Evolutionary conservation across 2,113 vertebrate genomes (phyloP).

Genomic region (Phylloscopus trochilus): DNA sequence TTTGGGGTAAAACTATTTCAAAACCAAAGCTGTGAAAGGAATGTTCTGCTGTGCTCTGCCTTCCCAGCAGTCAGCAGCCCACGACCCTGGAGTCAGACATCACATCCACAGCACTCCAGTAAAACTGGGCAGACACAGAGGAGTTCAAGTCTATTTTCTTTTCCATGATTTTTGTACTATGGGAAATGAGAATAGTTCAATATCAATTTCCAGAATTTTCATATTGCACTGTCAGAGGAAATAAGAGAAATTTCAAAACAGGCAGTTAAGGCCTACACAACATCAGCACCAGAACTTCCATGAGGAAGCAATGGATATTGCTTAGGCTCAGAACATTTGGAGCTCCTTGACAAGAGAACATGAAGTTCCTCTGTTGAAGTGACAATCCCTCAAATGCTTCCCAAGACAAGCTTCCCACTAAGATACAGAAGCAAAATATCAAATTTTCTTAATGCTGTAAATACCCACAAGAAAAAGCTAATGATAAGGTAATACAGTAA

Average conservation of each 20-base stretch:
- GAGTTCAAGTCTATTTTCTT: not conserved
- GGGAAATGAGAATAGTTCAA: not conserved
- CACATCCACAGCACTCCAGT: not conserved
- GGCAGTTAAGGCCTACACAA: not conserved
- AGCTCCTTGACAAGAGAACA: not conserved
- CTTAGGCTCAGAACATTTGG: not conserved
- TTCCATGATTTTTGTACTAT: not conserved
- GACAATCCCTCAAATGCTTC: not conserved
- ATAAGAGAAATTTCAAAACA: not conserved
- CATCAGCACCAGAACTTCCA: not conserved
- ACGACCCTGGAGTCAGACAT: not conserved
- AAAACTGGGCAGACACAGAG: not conserved
- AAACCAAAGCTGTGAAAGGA: not conserved
- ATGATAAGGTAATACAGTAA: not conserved
- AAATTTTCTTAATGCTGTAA: not conserved
- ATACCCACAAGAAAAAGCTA: not conserved
- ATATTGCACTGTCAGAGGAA: not conserved
- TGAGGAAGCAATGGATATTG: not conserved
- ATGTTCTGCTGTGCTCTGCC: not conserved
- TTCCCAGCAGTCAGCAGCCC: not conserved
- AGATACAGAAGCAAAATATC: not conserved
- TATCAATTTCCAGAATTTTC: not conserved
- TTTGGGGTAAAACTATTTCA: not conserved
- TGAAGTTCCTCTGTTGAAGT: not conserved
- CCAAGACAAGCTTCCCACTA: not conserved